Evolutionary conservation across 2,113 vertebrate genomes (phyloP), one percentile per base, ranked within the genome.

Genomic region (Kryptolebias marmoratus): DNA sequence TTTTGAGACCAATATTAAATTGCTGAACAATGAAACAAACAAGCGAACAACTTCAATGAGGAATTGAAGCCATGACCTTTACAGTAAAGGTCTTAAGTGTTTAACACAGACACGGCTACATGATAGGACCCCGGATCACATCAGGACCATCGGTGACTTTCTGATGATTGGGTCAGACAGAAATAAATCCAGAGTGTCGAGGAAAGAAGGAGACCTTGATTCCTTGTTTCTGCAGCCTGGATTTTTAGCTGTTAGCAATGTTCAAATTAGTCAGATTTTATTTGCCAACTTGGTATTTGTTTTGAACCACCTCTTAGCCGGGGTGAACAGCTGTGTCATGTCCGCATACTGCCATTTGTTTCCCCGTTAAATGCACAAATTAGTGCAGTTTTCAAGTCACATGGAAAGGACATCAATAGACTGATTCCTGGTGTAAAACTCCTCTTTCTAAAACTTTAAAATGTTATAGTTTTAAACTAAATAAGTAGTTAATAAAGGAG

Each of bases 21-120:
- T 60, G 58, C 36, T 60, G 58, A 14, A 60, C 58, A 61, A 61
- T 61, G 44, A 45, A 61, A 27, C 13, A 14, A n/a, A 31, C 53
- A 55, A 2, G 53, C 1, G n/a, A 60, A 44, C 39, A 61, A 44
- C 39, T 44, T 61, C 7, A 2, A 39, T 61, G n/a, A 27, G 12
- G n/a, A 61, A 61, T 61, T 27, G 39, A 61, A 27, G 39, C 22
- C 9, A 22, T 18, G 50, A 53, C 50, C 50, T 53, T 53, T 53
- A 10, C 49, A 27, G 16, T 53, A 27, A 53, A 53, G 39, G 39
- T 14, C 58, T 45, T 44, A n/a, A 9, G 10, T 61, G 12, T 22
- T 45, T 27, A 11, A 27, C 12, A 13, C 11, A 61, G 16, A 45
- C 58, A 22, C 22, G 22, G 22, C 22, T 22, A 22, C 22, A 61